Evolutionary conservation across 2,113 vertebrate genomes (phyloP), one percentile per base, ranked within the genome.

Genomic region (Xiphorhynchus elegans): DNA sequence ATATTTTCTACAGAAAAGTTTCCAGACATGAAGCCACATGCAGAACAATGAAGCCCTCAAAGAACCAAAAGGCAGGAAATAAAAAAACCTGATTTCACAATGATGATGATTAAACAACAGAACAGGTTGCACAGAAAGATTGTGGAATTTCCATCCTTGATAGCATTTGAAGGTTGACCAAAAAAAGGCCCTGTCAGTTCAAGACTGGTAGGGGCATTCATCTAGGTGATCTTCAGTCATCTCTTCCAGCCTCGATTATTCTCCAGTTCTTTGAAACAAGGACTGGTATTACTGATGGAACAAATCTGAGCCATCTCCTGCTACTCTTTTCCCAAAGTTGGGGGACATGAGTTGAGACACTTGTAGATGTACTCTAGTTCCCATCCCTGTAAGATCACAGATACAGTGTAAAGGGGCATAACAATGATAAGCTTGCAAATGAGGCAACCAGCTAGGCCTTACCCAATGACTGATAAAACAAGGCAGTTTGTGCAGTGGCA

Each of bases 181-280:
- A 76, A 58, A 58, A 8, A n/a, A 55, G 23, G 2, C 15, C 26
- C 13, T 47, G 5, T 62, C 4, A 5, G 11, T 62, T 31, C 18
- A 62, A 29, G 8, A 33, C 6, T 59, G 33, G 19, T 1, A 31
- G n/a, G 7, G 2, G 1, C 17, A 47, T 67, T 82, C 29, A 40
- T 9, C 33, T 10, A 13, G 0, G 0, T 17, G 13, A 17, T 29
- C 11, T 59, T 15, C 11, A 42, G 26, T 20, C 3, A 2, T 39
- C 5, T 52, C 19, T 83, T 68, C 19, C 44, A 66, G 11, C 10
- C 11, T 62, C 20, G 28, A 3, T 77, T 64, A 33, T 49, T 17
- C 14, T 42, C 20, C 17, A n/a, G n/a, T 59, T 85, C 39, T 68
- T 10, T 29, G 33, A 67, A 94, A 55, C 3, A 23, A 35, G 6